These are phyloP conservation scores for Sebastiscus tertius DNA, from an alignment of 2,797 vertebrate genomes.

Conservation along the genomic window DNA sequence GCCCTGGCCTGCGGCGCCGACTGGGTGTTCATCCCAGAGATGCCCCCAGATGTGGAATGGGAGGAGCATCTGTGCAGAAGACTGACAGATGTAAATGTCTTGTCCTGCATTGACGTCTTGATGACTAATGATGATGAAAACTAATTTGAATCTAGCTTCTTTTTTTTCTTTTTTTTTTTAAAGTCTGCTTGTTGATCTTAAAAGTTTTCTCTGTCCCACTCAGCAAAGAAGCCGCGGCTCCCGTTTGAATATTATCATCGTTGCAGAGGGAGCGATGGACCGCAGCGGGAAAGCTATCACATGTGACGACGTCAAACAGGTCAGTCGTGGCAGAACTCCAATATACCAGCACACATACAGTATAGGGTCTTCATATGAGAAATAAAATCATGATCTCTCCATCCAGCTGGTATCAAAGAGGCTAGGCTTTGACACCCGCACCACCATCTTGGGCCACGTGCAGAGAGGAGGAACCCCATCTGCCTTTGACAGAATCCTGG, in stretches of 20 bases:
- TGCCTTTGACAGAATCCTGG: slow-evolving; percentile 93
- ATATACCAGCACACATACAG: not conserved
- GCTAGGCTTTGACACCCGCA: slow-evolving; percentile 91
- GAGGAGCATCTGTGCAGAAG: slow-evolving; percentile 92
- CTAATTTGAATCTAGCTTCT: not conserved
- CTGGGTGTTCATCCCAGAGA: slow-evolving; percentile 97
- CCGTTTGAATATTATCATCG: slow-evolving; percentile 92
- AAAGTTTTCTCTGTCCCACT: slow-evolving; percentile 2
- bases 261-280: slow-evolving; percentile 91
- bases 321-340: slow-evolving; percentile 63
- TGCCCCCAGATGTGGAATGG: slow-evolving; percentile 91
- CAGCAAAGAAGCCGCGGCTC: slow-evolving; percentile 90
- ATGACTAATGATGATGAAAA: too few relatives aligned
- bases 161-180: not conserved
- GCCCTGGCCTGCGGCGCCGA: slow-evolving; percentile 92
- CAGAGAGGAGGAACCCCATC: slow-evolving; percentile 94
- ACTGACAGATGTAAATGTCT: slow-evolving; percentile 83
- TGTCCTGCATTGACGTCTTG: not conserved
- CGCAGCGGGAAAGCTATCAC: slow-evolving; percentile 84
- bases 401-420: slow-evolving; percentile 87
- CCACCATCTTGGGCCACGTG: slow-evolving; percentile 93
- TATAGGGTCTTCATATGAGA: not conserved
- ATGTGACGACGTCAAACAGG: slow-evolving; percentile 84
- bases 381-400: slow-evolving; percentile 26
- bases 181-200: not conserved